Evolutionary conservation across 2,113 vertebrate genomes (phyloP), one percentile per base, ranked within the genome.

Genomic region (Aspiorhynchus laticeps): DNA sequence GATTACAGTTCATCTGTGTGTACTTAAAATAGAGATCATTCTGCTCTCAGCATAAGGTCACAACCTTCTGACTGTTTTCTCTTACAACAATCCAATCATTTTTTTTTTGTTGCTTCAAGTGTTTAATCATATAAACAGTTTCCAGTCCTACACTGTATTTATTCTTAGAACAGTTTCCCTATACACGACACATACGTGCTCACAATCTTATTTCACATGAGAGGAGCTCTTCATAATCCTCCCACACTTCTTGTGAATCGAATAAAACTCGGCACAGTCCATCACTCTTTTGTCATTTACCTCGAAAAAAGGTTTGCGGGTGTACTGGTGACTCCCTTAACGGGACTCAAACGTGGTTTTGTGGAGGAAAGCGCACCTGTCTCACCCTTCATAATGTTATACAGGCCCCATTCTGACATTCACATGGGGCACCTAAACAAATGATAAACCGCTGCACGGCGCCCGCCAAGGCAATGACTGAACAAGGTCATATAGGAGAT

Each of bases 221-320:
- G 90, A 83, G 80, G 43, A 71, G 86, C 86, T 79, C 85, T 88
- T 91, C 89, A 92, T 90, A 86, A 1, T 78, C 88, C 86, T 83
- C 61, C 86, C 90, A 88, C 71, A 88, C 89, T 89, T 88, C 43
- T 87, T 11, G 90, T 78, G 86, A 91, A 93, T 93, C 76, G 73
- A 91, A 90, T 92, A 76, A 93, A 94, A 91, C 90, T 59, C 80
- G 19, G 87, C 85, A 88, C 65, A 77, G 83, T 83, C 88, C 88
- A 90, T 92, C 84, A 85, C 89, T 92, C 91, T 93, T 92, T 91
- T 91, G 90, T 93, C 92, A 91, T 91, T 83, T 69, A 0, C 73
- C 73, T 83, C 86, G 89, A 93, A 94, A 91, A 84, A 76, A 28
- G 87, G 90, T 92, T 91, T 92, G 90, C 88, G 88, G 74, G 88